phyloP scores from a whole-genome alignment of 92 coral and sea anemone genomes.

The Paragorgia papillata region DNA sequence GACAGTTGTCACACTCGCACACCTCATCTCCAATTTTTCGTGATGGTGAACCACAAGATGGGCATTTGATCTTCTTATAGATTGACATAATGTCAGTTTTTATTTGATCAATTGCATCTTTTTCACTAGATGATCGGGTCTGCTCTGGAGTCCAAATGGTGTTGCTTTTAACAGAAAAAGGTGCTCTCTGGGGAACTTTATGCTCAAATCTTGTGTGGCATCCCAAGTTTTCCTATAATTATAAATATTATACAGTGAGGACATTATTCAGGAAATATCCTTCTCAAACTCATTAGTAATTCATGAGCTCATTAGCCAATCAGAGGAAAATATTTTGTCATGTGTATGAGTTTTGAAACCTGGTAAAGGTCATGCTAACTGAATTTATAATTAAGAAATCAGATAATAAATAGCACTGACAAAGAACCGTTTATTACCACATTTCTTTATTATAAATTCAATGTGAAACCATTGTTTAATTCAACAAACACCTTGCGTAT shows the following conservation, averaged over 20 bases:
- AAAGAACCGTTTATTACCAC: too few relatives aligned
- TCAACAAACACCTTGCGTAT: too few relatives aligned
- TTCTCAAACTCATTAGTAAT: too few relatives aligned
- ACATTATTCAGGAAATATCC: too few relatives aligned
- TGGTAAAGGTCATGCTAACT: too few relatives aligned
- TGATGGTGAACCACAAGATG: conserved; percentile 37
- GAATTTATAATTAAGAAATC: too few relatives aligned
- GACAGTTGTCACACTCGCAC: conserved; percentile 34
- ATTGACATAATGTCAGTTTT: conserved; percentile 29
- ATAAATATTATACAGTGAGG: background rate
- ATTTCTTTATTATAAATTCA: too few relatives aligned
- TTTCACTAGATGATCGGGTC: background rate
- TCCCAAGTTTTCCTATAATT: conserved; percentile 25
- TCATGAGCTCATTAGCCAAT: too few relatives aligned
- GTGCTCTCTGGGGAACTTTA: conserved; percentile 1
- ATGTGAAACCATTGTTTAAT: too few relatives aligned
- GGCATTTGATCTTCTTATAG: conserved; percentile 22
- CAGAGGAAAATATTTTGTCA: too few relatives aligned
- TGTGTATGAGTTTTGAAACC: too few relatives aligned
- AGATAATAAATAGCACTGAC: too few relatives aligned
- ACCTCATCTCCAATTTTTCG: conserved; percentile 1
- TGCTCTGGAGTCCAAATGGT: conserved; percentile 22
- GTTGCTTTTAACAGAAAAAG: conserved; percentile 25
- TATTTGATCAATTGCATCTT: background rate
- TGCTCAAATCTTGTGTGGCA: conserved; percentile 18